Evolutionary conservation across 2,113 vertebrate genomes (phyloP).

Genomic region (Acrocephalus kingi): DNA sequence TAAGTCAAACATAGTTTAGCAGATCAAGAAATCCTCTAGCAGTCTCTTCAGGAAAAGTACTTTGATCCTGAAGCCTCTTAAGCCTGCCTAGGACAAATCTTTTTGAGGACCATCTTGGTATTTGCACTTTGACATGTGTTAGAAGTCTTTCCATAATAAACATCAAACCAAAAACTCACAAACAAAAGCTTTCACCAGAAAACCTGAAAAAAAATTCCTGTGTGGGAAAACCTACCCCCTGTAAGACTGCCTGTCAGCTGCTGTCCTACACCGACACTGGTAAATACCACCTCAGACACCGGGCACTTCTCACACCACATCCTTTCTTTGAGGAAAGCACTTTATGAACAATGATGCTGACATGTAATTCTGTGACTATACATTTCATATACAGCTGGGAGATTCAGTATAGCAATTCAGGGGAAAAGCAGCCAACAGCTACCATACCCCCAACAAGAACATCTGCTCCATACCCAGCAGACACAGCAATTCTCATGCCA

Average conservation of each 20-base stretch:
- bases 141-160: not conserved
- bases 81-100: not conserved
- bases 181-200: not conserved
- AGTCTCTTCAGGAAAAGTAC: not conserved
- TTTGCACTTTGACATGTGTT: not conserved
- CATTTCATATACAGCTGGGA: not conserved
- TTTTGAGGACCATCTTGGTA: not conserved
- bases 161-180: not conserved
- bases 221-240: not conserved
- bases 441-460: not conserved
- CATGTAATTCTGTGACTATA: not conserved
- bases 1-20: not conserved
- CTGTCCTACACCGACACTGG: not conserved
- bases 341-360: not conserved
- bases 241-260: not conserved
- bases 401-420: not conserved
- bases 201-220: not conserved
- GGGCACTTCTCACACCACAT: not conserved
- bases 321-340: not conserved
- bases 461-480: not conserved
- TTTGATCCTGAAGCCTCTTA: not conserved
- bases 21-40: not conserved
- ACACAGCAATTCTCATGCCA: not conserved
- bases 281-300: not conserved
- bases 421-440: not conserved